phyloP scores from a whole-genome alignment of 2,797 vertebrate species.

The Glossophaga mutica region DNA sequence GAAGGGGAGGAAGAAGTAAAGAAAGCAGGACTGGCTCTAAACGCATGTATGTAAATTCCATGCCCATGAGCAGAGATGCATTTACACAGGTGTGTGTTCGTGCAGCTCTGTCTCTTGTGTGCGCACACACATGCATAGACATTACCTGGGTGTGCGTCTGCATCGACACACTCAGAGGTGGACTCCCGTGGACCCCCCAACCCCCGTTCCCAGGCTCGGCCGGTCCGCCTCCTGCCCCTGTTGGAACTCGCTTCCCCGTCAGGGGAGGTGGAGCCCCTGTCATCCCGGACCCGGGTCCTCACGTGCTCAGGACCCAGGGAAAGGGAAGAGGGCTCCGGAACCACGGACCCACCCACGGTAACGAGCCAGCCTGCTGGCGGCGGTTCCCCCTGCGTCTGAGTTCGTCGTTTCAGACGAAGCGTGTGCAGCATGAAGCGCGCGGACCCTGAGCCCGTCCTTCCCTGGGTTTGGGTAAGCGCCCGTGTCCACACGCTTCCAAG shows the following conservation, averaged over 20 bases:
- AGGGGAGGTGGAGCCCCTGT: neutral
- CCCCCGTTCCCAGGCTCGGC: no score
- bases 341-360: rapidly evolving
- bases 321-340: no score
- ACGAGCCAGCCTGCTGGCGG: neutral
- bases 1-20: neutral
- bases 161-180: no score
- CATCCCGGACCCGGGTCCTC: neutral
- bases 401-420: neutral
- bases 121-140: rapidly evolving
- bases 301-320: neutral
- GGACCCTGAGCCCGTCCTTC: rapidly evolving
- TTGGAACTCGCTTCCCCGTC: no score
- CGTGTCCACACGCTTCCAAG: neutral
- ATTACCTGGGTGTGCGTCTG: neutral
- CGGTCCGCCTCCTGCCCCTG: neutral
- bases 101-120: neutral
- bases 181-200: no score
- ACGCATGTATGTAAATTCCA: neutral
- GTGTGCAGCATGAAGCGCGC: rapidly evolving
- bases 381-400: rapidly evolving
- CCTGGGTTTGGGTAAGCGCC: neutral
- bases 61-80: rapidly evolving
- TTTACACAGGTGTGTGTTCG: neutral
- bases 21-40: neutral